A percentile compares a stretch with the other conserved stretches of the same genome.
Evolutionary conservation across 2,113 vertebrate species (phyloP).

Genomic region (Neotoma lepida): DNA sequence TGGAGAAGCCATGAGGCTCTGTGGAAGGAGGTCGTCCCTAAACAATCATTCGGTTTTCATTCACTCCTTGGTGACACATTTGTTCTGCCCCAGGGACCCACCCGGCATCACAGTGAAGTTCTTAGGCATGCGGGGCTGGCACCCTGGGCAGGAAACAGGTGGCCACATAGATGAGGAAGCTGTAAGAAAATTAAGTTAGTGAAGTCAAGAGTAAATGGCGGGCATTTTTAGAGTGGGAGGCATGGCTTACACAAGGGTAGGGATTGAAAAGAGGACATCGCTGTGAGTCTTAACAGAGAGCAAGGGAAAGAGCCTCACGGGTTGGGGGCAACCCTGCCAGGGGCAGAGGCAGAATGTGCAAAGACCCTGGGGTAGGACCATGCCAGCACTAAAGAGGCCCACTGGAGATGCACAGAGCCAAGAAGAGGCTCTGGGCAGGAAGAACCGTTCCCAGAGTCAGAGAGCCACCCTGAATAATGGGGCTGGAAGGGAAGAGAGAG

Average conservation of each 20-base stretch:
- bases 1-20: background rate
- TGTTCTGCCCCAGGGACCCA: background rate
- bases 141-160: background rate
- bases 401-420: background rate
- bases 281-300: background rate
- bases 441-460: background rate
- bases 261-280: background rate
- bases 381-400: background rate
- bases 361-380: background rate
- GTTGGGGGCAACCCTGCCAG: rapidly evolving
- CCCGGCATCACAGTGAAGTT: background rate
- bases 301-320: no score
- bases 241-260: background rate
- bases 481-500: background rate
- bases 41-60: background rate
- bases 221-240: background rate
- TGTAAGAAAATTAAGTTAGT: background rate
- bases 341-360: background rate
- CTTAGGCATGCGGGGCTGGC: background rate
- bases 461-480: background rate
- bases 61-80: background rate
- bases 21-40: background rate
- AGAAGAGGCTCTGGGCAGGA: background rate
- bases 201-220: background rate
- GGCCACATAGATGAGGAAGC: background rate